phyloP scores from a whole-genome alignment of 2,888 invertebrate species.

The Hyles lineata region DNA sequence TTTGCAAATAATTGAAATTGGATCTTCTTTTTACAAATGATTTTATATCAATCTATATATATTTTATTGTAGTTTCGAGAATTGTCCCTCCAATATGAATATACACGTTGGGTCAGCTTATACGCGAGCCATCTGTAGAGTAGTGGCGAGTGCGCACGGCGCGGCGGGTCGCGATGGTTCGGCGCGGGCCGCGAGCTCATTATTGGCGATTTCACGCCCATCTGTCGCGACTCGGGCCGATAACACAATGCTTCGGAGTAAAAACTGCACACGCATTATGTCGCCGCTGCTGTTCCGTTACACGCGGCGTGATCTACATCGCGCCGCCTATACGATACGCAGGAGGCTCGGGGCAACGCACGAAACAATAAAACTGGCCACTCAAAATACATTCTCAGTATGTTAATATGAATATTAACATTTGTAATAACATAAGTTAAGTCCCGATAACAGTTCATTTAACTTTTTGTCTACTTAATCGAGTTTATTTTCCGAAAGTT shows the following conservation, averaged over 20 bases:
- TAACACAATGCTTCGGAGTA: constrained; percentile 15
- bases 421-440: too few species aligned
- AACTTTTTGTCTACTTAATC: too few species aligned
- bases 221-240: constrained; percentile 47
- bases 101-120: background rate
- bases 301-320: background rate
- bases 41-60: too few species aligned
- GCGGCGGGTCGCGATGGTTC: constrained; percentile 30
- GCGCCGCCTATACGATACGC: background rate
- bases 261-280: constrained; percentile 16
- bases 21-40: too few species aligned
- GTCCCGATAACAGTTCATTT: too few species aligned
- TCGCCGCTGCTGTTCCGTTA: background rate
- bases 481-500: too few species aligned
- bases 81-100: background rate
- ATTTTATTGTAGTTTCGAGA: too few species aligned
- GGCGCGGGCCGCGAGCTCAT: constrained; percentile 36
- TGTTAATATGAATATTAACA: too few species aligned
- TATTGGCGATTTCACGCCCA: constrained; percentile 58
- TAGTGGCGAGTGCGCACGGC: constrained; percentile 28
- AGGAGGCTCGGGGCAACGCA: background rate
- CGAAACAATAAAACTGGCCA: background rate
- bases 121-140: constrained; percentile 4
- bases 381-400: too few species aligned
- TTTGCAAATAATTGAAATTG: background rate